These are phyloP conservation scores for Myathropa florea DNA, from an alignment of 2,888 invertebrate genomes.

Conservation along the genomic window DNA sequence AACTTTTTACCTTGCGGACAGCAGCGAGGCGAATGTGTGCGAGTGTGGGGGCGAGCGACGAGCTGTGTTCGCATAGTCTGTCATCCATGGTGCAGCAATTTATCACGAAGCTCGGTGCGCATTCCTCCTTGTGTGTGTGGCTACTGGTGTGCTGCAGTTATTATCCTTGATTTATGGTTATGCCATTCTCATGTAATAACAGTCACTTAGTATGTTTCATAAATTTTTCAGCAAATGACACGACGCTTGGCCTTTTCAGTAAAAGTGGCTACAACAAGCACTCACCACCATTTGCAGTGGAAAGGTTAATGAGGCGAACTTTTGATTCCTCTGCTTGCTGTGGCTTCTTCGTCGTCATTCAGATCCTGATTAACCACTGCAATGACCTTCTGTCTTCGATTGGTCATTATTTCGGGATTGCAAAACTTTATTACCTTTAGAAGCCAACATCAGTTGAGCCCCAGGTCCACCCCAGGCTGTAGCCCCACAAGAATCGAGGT, in stretches of 20 bases:
- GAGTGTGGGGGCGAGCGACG: background rate
- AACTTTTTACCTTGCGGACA: conserved; percentile 56
- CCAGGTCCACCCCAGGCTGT: too few species aligned
- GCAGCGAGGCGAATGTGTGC: conserved; percentile 1
- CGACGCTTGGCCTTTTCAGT: conserved; percentile 3
- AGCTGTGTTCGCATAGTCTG: conserved; percentile 12
- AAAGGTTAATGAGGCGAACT: too few species aligned
- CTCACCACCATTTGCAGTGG: too few species aligned
- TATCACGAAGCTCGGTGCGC: conserved; percentile 35
- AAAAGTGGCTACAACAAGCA: background rate
- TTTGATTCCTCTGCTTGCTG: too few species aligned
- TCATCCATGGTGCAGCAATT: conserved; percentile 39
- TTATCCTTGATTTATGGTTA: conserved; percentile 57
- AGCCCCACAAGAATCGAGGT: too few species aligned
- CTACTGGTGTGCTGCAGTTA: conserved; percentile 42
- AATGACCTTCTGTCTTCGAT: too few species aligned
- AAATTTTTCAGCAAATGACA: conserved; percentile 26
- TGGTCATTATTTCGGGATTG: too few species aligned
- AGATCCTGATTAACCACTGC: too few species aligned
- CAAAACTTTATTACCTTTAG: too few species aligned
- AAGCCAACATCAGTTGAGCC: too few species aligned
- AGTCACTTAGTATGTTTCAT: conserved; percentile 64
- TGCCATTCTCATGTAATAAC: conserved; percentile 63
- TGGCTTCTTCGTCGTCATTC: too few species aligned
- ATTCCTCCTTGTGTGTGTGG: background rate